Evolutionary conservation across 2,888 invertebrate species (phyloP).

Genomic region (Limulus polyphemus): DNA sequence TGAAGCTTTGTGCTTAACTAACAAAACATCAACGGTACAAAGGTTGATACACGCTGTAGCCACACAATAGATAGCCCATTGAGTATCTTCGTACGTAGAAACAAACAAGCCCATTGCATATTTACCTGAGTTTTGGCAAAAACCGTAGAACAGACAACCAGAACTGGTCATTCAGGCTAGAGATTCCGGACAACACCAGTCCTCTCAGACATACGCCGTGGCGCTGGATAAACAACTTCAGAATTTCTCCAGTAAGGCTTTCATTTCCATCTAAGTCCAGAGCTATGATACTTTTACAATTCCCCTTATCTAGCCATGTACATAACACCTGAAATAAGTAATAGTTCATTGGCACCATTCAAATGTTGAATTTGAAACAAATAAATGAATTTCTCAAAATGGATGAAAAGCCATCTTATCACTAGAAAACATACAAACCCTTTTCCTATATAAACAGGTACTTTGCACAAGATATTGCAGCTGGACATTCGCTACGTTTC

Average conservation of each 20-base stretch:
- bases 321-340: constrained; percentile 53
- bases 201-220: constrained; percentile 82
- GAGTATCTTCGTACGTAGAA: too few relatives aligned
- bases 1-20: too few relatives aligned
- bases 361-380: background rate
- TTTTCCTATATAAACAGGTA: too few relatives aligned
- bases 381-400: too few relatives aligned
- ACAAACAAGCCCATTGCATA: background rate
- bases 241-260: constrained; percentile 80
- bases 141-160: constrained; percentile 92
- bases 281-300: constrained; percentile 59
- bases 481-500: too few relatives aligned
- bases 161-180: constrained; percentile 93
- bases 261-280: constrained; percentile 91
- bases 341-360: background rate
- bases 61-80: too few relatives aligned
- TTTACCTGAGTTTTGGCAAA: constrained; percentile 76
- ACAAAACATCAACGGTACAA: too few relatives aligned
- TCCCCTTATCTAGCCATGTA: constrained; percentile 75
- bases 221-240: constrained; percentile 79
- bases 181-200: constrained; percentile 82
- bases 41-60: too few relatives aligned
- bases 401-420: too few relatives aligned
- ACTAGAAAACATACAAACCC: too few relatives aligned
- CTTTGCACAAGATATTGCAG: too few relatives aligned